Evolutionary conservation across 2,113 vertebrate species (phyloP), one percentile per base, ranked within the genome.

Genomic region (Fregata magnificens): DNA sequence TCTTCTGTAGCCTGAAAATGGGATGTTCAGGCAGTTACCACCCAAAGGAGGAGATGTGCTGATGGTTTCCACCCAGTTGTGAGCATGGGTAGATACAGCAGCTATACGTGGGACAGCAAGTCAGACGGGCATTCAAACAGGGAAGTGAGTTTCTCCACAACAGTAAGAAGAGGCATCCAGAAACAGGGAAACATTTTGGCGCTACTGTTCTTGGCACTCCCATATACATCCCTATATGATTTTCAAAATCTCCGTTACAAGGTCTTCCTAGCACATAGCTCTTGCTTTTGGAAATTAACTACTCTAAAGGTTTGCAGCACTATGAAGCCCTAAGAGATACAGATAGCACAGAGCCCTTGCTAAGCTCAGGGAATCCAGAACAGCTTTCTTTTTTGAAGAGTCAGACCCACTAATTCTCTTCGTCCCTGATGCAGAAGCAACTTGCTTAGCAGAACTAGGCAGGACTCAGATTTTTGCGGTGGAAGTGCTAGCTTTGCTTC

Each of bases 351-450:
- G 40, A 79, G 34, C 8, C 22, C 26, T 83, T 70, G 34, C 10
- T 42, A 29, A 86, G 21, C 5, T 81, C 40, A 49, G 28, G 25
- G 31, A 86, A 44, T 2, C 13, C 28, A 69, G 38, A 63, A 38
- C 3, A 17, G 1, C 1, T 0, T 2, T 13, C n/a, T 53, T 86
- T 88, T 82, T 72, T 40, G 1, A 69, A 28, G 26, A 44, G 8
- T 25, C 2, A 4, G 12, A 29, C 9, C 8, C 78, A 16, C 4
- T 42, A 11, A 56, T 45, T 61, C 9, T 38, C 55, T 62, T 78
- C 38, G 13, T 40, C 29, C 4, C 9, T 45, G 21, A 49, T 16
- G 21, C 8, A 82, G 56, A 73, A 79, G 36, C 13, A 82, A 56
- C 3, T 13, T n/a, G 9, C 32, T 90, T 61, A 81, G 36, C 22